Evolutionary conservation across 2,888 invertebrate species (phyloP).

Genomic region (Pharmacophagus antenor): DNA sequence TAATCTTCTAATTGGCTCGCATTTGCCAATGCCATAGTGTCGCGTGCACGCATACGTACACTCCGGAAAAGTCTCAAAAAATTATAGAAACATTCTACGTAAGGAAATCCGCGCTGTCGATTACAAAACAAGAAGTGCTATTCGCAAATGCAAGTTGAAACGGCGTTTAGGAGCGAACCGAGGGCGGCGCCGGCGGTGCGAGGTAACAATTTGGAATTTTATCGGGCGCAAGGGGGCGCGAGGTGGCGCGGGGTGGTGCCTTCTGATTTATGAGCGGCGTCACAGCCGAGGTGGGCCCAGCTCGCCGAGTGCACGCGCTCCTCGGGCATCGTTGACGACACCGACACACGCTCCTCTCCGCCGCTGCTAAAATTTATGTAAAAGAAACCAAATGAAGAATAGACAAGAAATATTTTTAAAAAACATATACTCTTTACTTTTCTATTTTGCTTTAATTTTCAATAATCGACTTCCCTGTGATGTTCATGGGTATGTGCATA

Average conservation of each 20-base stretch:
- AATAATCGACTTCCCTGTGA: no score
- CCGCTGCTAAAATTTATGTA: constrained; percentile 16
- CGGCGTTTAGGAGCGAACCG: constrained; percentile 80
- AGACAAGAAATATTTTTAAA: not conserved
- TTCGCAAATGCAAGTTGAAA: constrained; percentile 80
- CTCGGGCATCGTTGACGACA: constrained; percentile 52
- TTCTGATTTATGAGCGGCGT: constrained; percentile 75
- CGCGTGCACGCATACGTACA: constrained; percentile 58
- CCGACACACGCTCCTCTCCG: constrained; percentile 52
- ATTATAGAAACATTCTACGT: constrained; percentile 43
- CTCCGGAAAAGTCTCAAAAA: constrained; percentile 51
- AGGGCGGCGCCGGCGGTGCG: constrained; percentile 78
- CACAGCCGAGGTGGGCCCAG: constrained; percentile 62
- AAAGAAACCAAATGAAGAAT: not conserved
- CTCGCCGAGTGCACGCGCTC: constrained; percentile 66
- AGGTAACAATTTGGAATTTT: constrained; percentile 80
- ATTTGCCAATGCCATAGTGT: constrained; percentile 78
- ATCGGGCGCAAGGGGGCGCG: constrained; percentile 60
- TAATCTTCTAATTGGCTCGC: constrained; percentile 81
- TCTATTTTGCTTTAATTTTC: no score
- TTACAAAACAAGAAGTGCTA: constrained; percentile 79
- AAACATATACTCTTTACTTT: not conserved
- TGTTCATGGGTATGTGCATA: no score
- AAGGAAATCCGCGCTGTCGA: constrained; percentile 67
- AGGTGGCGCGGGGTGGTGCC: constrained; percentile 55